These are phyloP conservation scores for Macrophya annulata DNA, from an alignment of 2,888 invertebrate species.

Conservation along the genomic window DNA sequence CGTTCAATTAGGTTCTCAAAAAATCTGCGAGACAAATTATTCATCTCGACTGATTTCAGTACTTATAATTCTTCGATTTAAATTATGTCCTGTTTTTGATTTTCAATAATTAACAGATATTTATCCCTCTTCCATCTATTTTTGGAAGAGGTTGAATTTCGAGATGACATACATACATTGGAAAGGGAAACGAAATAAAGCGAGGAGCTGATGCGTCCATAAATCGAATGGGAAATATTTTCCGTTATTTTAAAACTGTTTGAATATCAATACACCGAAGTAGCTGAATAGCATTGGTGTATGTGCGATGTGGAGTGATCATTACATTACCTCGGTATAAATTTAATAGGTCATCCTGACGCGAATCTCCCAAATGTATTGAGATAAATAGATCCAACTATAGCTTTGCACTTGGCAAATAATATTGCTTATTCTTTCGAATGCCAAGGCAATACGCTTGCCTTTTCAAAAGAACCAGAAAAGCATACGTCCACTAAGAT, in stretches of 20 bases:
- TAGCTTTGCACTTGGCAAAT: conserved; percentile 50
- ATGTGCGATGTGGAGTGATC: neutral
- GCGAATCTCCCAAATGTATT: neutral
- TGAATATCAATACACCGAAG: neutral
- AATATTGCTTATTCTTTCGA: conserved; percentile 52
- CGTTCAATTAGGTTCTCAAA: conserved; percentile 8
- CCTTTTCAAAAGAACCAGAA: conserved; percentile 47
- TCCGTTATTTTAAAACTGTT: neutral
- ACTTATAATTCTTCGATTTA: neutral
- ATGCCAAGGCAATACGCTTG: conserved; percentile 52
- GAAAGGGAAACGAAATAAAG: neutral
- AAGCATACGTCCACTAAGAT: conserved; percentile 52
- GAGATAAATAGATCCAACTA: conserved; percentile 25
- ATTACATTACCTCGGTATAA: conserved; percentile 1
- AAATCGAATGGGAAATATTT: neutral
- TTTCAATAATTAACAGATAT: neutral
- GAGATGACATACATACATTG: neutral
- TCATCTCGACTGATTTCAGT: neutral
- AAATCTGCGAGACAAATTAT: neutral
- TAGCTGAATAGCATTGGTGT: neutral
- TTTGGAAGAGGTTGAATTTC: neutral
- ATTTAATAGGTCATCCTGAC: conserved; percentile 11
- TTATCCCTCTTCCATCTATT: neutral
- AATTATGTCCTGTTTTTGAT: neutral
- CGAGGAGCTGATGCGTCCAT: neutral